Evolutionary conservation across 2,888 invertebrate species (phyloP).

Genomic region (Scaptomyza parva): DNA sequence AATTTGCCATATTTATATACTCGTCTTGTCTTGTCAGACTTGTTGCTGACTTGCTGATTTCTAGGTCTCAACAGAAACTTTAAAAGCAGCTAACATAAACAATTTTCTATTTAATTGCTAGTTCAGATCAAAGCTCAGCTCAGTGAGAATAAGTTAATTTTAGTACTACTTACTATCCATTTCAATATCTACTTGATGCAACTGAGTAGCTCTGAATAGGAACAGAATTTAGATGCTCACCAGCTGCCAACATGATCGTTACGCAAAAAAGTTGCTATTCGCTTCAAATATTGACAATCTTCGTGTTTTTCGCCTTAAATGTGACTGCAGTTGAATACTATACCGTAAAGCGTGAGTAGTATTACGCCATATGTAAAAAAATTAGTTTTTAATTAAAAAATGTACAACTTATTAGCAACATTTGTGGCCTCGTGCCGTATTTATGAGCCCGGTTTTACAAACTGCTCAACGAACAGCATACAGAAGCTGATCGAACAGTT

Average conservation of each 20-base stretch:
- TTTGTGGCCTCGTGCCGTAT: constrained; percentile 86
- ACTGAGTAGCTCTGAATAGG: constrained; percentile 18
- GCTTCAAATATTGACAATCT: constrained; percentile 41
- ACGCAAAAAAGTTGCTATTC: constrained; percentile 10
- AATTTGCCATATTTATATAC: neutral
- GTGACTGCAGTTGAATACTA: constrained; percentile 61
- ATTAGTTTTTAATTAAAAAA: neutral
- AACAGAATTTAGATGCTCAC: constrained; percentile 25
- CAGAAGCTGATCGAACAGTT: constrained; percentile 87
- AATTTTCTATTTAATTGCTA: constrained; percentile 26
- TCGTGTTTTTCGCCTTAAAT: constrained; percentile 14
- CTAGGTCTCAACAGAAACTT: neutral
- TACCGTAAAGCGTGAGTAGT: constrained; percentile 68
- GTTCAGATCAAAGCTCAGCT: constrained; percentile 26
- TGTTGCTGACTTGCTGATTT: neutral
- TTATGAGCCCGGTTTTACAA: constrained; percentile 88
- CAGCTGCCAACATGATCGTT: constrained; percentile 41
- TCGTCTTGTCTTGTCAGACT: neutral
- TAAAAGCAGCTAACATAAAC: constrained; percentile 28
- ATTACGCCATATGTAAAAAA: constrained; percentile 1
- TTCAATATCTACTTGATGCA: constrained; percentile 24
- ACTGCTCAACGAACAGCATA: constrained; percentile 87
- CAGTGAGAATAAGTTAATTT: constrained; percentile 18
- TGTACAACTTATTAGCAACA: neutral
- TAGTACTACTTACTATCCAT: neutral